Evolutionary conservation across 2,113 vertebrate genomes (phyloP).

Genomic region (Oryzias curvinotus): DNA sequence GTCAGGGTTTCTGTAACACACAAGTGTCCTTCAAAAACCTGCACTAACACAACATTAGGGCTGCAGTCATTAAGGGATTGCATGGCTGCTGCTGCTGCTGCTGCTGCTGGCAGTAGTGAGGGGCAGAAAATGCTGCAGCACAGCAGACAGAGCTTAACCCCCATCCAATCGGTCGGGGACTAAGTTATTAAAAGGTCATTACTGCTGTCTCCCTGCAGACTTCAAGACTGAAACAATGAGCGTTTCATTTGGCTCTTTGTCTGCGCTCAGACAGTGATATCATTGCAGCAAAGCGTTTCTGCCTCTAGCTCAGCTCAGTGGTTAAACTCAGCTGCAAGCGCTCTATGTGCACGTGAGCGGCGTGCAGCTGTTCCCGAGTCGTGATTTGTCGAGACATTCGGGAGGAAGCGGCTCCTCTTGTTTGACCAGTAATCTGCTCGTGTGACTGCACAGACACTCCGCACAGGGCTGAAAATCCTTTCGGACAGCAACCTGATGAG

Average conservation of each 20-base stretch:
- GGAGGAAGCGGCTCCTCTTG: conserved; percentile 66
- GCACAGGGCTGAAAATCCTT: conserved; percentile 59
- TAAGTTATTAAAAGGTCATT: conserved; percentile 74
- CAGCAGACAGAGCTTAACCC: conserved; percentile 63
- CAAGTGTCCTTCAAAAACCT: conserved; percentile 24
- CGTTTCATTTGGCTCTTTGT: conserved; percentile 43
- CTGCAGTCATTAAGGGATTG: conserved; percentile 47
- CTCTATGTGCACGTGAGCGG: conserved; percentile 14
- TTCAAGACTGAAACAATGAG: conserved; percentile 59
- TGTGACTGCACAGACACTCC: conserved; percentile 39
- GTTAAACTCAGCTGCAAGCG: neutral
- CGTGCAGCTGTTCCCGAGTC: conserved; percentile 22
- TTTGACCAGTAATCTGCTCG: conserved; percentile 49
- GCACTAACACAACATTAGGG: conserved; percentile 40
- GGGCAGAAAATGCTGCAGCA: conserved; percentile 52
- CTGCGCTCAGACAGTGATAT: conserved; percentile 43
- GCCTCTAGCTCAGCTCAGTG: neutral
- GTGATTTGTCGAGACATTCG: conserved; percentile 58
- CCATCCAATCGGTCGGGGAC: conserved; percentile 40
- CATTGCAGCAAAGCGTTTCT: conserved; percentile 29
- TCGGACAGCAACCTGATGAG: conserved; percentile 23
- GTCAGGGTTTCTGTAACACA: conserved; percentile 34
- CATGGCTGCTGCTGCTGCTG: conserved; percentile 12
- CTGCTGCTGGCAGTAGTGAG: conserved; percentile 22
- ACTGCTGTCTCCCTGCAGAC: conserved; percentile 56